A percentile compares a stretch with the other conserved stretches of the same genome.
phyloP scores from a whole-genome alignment of 1,140 invertebrate genomes.

The Trichonephila clavipes region DNA sequence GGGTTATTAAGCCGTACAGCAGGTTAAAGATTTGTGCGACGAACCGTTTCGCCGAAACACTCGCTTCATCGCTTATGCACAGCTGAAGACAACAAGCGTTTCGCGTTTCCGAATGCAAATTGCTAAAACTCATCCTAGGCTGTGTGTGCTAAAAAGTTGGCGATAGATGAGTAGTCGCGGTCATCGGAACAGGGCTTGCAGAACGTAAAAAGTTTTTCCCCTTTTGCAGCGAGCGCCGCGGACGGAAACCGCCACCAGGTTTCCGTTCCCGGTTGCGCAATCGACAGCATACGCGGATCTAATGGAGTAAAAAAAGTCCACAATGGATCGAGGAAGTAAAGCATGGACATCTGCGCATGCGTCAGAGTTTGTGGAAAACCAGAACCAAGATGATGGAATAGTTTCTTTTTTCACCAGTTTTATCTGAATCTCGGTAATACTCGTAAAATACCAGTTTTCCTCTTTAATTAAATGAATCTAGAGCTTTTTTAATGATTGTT shows the following conservation, averaged over 20 bases:
- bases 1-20: constrained; percentile 22
- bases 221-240: not conserved
- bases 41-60: constrained; percentile 39
- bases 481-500: too few species aligned
- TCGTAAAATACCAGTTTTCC: too few species aligned
- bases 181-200: constrained; percentile 44
- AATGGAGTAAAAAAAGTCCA: constrained; percentile 5
- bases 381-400: not conserved
- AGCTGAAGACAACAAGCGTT: constrained; percentile 35
- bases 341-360: not conserved
- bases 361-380: not conserved
- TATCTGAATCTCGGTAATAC: too few species aligned
- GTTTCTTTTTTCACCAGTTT: too few species aligned
- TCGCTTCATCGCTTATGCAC: constrained; percentile 53
- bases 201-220: constrained; percentile 9
- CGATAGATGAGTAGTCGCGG: constrained; percentile 45
- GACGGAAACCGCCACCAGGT: constrained; percentile 66
- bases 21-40: constrained; percentile 60
- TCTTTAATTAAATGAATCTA: too few species aligned
- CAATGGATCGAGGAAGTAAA: not conserved
- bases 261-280: constrained; percentile 60
- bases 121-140: constrained; percentile 27
- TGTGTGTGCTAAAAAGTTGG: not conserved
- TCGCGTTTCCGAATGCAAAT: constrained; percentile 53
- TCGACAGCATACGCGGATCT: constrained; percentile 1